Base-by-base conservation (phyloP, 2,113 vertebrate species). In the Dasyurus viverrinus region DNA sequence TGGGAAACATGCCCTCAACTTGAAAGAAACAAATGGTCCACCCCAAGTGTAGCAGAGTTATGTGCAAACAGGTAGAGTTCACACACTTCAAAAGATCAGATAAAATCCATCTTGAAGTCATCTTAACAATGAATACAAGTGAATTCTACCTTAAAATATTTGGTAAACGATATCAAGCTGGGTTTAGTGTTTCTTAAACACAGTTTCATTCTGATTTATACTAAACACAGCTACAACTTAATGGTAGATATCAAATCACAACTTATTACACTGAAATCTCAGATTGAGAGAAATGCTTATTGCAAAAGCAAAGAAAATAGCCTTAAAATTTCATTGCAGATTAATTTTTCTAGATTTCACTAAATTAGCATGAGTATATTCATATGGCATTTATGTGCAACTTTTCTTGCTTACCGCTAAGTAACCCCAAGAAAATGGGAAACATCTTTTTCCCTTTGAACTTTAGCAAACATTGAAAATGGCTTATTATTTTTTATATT, bases 131-230 rank as follows among this genome's bases (percentile, higher is more conserved):
- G 60, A 47, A 90, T 19, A 89, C 30, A 11, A 47, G n/a, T 0
- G 3, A 27, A 36, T 0, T 0, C n/a, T 7, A 48, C 47, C 47
- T 48, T 5, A 7, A n/a, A 25, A 36, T 0, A 12, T 47, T 14
- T 23, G 1, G n/a, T 5, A 89, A 89, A 47, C 47, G 48, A 53
- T 42, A 9, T 68, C 7, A 90, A 48, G 12, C 3, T 90, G 25
- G 27, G 60, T 68, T 4, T 36, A 5, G 89, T 90, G 14, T 90
- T 90, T 90, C 89, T 90, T 50, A 27, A 90, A 48, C 9, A 90
- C 10, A 90, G 89, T 48, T 90, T 90, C 47, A 50, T 52, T 90
- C 46, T 50, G 47, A n/a, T 27, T 90, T 52, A 52, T 52, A 30
- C 25, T 52, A 47, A 50, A 90, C 0, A 27, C 47, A 48, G 89